Evolutionary conservation across 2,113 vertebrate genomes (phyloP).

Genomic region (Brachyistius frenatus): DNA sequence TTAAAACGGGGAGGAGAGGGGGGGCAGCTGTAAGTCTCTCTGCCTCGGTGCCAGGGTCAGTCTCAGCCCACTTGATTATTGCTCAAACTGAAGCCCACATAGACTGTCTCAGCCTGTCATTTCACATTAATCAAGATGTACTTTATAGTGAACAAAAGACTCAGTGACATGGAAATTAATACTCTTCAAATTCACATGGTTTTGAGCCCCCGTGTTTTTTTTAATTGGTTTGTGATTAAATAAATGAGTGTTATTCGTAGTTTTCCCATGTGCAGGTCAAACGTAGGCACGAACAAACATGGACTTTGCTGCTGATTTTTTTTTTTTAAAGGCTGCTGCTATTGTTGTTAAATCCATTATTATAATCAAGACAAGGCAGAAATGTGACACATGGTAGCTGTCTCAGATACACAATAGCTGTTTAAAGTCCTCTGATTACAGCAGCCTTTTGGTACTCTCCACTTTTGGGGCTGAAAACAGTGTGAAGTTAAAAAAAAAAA

Average conservation of each 20-base stretch:
- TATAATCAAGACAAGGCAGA: slow-evolving; percentile 14
- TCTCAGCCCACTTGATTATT: slow-evolving; percentile 63
- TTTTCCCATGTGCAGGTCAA: background rate
- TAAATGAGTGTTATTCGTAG: slow-evolving; percentile 5
- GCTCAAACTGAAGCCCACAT: slow-evolving; percentile 43
- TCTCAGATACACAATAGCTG: slow-evolving; percentile 11
- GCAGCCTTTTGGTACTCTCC: slow-evolving; percentile 16
- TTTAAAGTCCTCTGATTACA: slow-evolving; percentile 22
- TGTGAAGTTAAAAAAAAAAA: background rate
- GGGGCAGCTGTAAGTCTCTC: slow-evolving; percentile 54
- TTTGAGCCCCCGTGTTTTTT: background rate
- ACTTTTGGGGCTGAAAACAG: slow-evolving; percentile 14
- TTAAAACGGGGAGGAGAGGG: slow-evolving; percentile 46
- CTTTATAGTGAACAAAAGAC: slow-evolving; percentile 52
- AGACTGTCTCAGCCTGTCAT: slow-evolving; percentile 53
- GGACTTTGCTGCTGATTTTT: background rate
- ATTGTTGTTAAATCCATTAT: slow-evolving; percentile 15
- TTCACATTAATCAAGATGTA: slow-evolving; percentile 63
- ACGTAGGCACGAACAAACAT: background rate
- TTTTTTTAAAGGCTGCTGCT: slow-evolving; percentile 4
- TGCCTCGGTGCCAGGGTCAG: slow-evolving; percentile 58
- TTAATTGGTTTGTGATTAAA: slow-evolving; percentile 43
- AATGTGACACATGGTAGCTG: background rate
- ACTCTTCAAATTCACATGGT: slow-evolving; percentile 15
- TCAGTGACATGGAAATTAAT: slow-evolving; percentile 22